Percentiles rank a stretch among this genome's conserved stretches.
Evolutionary conservation across 2,113 vertebrate species (phyloP).

Genomic region (Ceyx melanurus): DNA sequence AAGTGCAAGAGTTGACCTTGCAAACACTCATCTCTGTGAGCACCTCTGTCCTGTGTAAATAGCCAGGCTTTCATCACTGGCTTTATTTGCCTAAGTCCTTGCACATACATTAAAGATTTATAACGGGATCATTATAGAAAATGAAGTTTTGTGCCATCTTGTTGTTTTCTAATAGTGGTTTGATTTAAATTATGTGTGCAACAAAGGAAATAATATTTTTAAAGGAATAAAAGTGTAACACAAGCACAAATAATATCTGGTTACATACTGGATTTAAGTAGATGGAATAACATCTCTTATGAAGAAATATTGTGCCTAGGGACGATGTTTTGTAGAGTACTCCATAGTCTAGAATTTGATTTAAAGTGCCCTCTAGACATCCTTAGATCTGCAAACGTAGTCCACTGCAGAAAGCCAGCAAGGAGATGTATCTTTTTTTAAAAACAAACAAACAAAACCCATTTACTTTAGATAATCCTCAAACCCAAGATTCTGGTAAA

Average conservation of each 20-base stretch:
- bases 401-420: background rate
- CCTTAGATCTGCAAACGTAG: background rate
- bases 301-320: background rate
- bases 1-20: background rate
- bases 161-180: background rate
- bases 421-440: background rate
- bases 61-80: background rate
- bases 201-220: background rate
- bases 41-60: background rate
- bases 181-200: background rate
- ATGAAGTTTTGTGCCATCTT: background rate
- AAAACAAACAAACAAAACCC: background rate
- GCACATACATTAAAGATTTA: background rate
- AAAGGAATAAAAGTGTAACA: background rate
- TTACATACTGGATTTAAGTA: background rate
- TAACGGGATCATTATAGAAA: fast-evolving
- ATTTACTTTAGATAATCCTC: background rate
- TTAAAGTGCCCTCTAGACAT: background rate
- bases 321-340: background rate
- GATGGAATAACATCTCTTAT: background rate
- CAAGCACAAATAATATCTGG: background rate
- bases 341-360: background rate
- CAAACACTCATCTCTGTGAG: background rate
- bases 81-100: background rate
- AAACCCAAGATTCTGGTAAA: background rate